These are phyloP conservation scores for Syrista parreyssii DNA, from an alignment of 2,888 invertebrate species.

Conservation along the genomic window DNA sequence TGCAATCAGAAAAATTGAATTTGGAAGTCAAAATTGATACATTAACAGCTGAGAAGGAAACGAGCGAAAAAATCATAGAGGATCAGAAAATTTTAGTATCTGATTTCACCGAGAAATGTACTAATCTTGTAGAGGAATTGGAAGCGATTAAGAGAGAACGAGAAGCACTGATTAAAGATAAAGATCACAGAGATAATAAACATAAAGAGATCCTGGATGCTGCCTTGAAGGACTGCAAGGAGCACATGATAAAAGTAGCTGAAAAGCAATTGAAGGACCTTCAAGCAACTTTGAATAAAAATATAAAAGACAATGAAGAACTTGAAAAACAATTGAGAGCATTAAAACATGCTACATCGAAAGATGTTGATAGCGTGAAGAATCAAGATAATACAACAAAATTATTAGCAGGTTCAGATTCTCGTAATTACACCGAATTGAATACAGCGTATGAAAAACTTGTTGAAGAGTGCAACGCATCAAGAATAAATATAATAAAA, in stretches of 20 bases:
- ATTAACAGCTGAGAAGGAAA: slow-evolving; percentile 35
- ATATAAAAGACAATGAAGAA: slow-evolving; percentile 56
- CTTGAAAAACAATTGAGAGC: slow-evolving; percentile 35
- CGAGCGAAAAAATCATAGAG: slow-evolving; percentile 3
- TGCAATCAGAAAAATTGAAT: slow-evolving; percentile 35
- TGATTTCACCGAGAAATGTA: slow-evolving; percentile 28
- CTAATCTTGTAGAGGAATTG: slow-evolving; percentile 10
- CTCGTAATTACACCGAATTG: background rate
- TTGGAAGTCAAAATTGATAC: slow-evolving; percentile 40
- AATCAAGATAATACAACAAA: background rate
- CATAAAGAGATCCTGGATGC: slow-evolving; percentile 16
- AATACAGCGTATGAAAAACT: slow-evolving; percentile 35
- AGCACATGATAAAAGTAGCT: slow-evolving; percentile 52
- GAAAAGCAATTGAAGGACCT: slow-evolving; percentile 55
- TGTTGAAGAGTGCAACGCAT: slow-evolving; percentile 40
- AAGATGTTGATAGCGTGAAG: background rate
- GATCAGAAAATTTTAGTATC: slow-evolving; percentile 16
- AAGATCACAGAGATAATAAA: slow-evolving; percentile 5
- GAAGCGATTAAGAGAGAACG: slow-evolving; percentile 21
- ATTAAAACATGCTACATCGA: slow-evolving; percentile 14
- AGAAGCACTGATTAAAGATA: slow-evolving; percentile 17
- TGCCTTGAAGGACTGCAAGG: slow-evolving; percentile 39
- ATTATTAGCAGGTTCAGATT: background rate
- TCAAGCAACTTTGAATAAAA: slow-evolving; percentile 57
- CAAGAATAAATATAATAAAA: slow-evolving; percentile 40